Conservation (phyloP, 2,888 invertebrate genomes). For the Pecten maximus region DNA sequence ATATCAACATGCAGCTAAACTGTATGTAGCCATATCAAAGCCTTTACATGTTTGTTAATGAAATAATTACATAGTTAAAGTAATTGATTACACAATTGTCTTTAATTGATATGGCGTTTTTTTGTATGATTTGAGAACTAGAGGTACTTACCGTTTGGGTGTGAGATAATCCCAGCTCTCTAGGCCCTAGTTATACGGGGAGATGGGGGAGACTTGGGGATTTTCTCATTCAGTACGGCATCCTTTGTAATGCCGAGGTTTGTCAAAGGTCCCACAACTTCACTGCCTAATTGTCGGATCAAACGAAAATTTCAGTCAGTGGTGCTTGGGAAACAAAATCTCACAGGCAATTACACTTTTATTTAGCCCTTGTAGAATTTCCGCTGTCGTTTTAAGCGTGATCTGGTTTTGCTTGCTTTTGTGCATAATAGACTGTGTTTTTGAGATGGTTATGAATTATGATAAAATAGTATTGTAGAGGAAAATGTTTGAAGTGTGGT, state of each 20-base stretch:
- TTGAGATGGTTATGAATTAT: slow-evolving; percentile 11
- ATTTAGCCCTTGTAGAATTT: slow-evolving; percentile 33
- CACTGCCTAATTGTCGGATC: slow-evolving; percentile 33
- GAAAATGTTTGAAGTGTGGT: slow-evolving; percentile 24
- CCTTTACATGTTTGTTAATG: background rate
- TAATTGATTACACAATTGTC: slow-evolving; percentile 4
- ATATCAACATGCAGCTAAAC: background rate
- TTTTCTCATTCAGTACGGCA: background rate
- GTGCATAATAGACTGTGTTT: background rate
- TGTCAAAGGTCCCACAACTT: slow-evolving; percentile 35
- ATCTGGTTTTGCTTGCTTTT: background rate
- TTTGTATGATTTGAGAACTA: background rate
- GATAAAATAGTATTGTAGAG: background rate
- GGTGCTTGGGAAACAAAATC: slow-evolving; percentile 30
- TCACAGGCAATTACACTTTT: slow-evolving; percentile 13
- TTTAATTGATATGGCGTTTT: background rate
- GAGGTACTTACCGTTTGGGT: background rate
- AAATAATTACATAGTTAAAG: background rate
- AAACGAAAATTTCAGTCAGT: slow-evolving; percentile 7
- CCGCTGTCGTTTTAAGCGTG: slow-evolving; percentile 26
- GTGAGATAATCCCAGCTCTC: background rate
- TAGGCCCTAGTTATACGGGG: slow-evolving; percentile 9
- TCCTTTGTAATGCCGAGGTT: background rate
- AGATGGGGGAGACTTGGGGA: slow-evolving; percentile 8
- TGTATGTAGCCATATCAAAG: background rate